Percentiles rank a stretch among this genome's conserved stretches.
phyloP scores from a whole-genome alignment of 1,140 invertebrate species.

The Trichoplusia ni region DNA sequence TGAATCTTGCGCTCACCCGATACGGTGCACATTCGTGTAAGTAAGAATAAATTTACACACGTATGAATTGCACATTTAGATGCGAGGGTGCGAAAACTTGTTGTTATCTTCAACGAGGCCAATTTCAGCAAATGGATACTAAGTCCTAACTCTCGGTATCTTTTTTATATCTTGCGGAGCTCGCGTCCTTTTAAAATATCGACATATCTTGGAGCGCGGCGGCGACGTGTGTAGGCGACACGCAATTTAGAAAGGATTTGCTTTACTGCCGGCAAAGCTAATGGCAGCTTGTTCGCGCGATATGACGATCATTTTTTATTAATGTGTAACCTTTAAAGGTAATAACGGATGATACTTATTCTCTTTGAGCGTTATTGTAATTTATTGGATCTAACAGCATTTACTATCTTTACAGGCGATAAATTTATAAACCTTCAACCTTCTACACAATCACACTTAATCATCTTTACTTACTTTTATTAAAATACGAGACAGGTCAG shows the following conservation, averaged over 20 bases:
- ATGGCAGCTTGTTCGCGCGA: slow-evolving; percentile 44
- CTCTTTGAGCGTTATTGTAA: too few species aligned
- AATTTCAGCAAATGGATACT: slow-evolving; percentile 80
- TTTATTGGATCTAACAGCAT: too few species aligned
- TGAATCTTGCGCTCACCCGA: neutral
- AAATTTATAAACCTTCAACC: too few species aligned
- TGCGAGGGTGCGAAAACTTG: slow-evolving; percentile 78
- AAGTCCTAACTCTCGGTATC: slow-evolving; percentile 78
- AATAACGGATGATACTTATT: too few species aligned
- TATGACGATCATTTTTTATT: slow-evolving; percentile 36
- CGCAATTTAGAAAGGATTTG: slow-evolving; percentile 77
- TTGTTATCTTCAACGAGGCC: slow-evolving; percentile 78
- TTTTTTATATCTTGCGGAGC: slow-evolving; percentile 66
- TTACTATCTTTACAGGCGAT: too few species aligned
- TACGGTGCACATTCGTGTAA: neutral
- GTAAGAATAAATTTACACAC: slow-evolving; percentile 51
- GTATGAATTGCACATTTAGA: slow-evolving; percentile 78
- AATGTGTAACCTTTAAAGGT: slow-evolving; percentile 10
- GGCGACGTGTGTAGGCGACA: slow-evolving; percentile 53
- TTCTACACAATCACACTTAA: too few species aligned
- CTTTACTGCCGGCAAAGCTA: slow-evolving; percentile 58
- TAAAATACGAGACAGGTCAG: too few species aligned
- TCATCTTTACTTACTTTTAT: too few species aligned
- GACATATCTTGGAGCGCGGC: slow-evolving; percentile 46
- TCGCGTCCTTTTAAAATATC: slow-evolving; percentile 77